phyloP scores from a whole-genome alignment of 2,888 invertebrate species.

The Adelphocoris suturalis region DNA sequence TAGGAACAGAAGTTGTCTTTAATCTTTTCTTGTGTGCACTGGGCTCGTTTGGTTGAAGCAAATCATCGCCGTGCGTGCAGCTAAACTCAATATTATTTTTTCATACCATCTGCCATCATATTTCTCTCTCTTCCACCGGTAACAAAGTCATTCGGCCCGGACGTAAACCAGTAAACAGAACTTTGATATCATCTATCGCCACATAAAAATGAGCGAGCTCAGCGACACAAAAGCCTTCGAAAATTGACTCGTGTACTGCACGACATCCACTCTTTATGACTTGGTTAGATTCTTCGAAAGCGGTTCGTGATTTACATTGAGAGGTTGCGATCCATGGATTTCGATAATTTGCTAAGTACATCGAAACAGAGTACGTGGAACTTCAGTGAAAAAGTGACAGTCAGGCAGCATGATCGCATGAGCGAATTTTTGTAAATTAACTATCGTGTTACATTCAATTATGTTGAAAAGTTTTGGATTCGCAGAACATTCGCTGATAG shows the following conservation, averaged over 20 bases:
- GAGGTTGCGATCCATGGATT: no score
- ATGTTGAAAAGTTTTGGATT: no score
- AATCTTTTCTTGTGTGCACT: slow-evolving; percentile 15
- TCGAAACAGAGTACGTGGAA: no score
- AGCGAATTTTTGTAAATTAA: no score
- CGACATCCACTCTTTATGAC: background rate
- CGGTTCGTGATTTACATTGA: no score
- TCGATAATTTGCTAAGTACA: no score
- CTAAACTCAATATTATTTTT: slow-evolving; percentile 18
- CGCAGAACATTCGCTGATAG: no score
- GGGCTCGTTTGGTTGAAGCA: slow-evolving; percentile 3
- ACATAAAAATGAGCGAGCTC: slow-evolving; percentile 9
- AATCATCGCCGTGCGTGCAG: slow-evolving; percentile 42
- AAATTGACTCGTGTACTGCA: slow-evolving; percentile 15
- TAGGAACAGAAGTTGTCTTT: background rate
- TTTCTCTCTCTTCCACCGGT: background rate
- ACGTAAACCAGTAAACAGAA: background rate
- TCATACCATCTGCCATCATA: slow-evolving; percentile 29
- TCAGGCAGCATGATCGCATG: no score
- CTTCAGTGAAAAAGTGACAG: no score
- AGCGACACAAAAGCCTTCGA: background rate
- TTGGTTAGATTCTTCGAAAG: background rate
- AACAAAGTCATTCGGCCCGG: slow-evolving; percentile 8
- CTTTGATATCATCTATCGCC: background rate
- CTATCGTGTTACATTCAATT: no score